phyloP scores from a whole-genome alignment of 2,888 invertebrate genomes.

The Xestia rhomboidea region DNA sequence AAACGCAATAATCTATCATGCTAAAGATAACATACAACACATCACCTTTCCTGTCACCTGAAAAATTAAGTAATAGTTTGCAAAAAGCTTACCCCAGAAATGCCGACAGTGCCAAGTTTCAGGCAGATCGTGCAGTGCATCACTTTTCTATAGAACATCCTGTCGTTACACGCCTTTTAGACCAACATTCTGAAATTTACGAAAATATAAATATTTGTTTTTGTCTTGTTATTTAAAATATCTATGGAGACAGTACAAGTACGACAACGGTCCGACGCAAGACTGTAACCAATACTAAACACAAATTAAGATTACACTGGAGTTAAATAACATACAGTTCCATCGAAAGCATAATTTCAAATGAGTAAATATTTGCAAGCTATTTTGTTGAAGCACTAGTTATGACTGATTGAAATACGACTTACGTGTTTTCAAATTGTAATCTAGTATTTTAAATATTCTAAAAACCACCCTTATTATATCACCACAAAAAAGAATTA shows the following conservation, averaged over 20 bases:
- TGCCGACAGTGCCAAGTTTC: conserved; percentile 77
- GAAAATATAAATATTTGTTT: conserved; percentile 30
- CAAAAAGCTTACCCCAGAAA: conserved; percentile 79
- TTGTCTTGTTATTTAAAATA: conserved; percentile 5
- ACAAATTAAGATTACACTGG: conserved; percentile 18
- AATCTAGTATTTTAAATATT: conserved; percentile 48
- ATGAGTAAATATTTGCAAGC: conserved; percentile 37
- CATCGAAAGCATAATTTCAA: conserved; percentile 28
- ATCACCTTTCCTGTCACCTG: conserved; percentile 1
- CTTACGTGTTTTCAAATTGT: conserved; percentile 54
- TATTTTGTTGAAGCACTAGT: background rate
- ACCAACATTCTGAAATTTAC: conserved; percentile 83
- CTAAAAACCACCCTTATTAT: conserved; percentile 49
- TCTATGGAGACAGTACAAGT: background rate
- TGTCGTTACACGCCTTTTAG: conserved; percentile 66
- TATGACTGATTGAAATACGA: conserved; percentile 34
- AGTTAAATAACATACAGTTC: conserved; percentile 42
- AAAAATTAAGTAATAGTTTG: conserved; percentile 25
- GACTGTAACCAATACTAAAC: conserved; percentile 20
- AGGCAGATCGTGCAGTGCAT: conserved; percentile 84
- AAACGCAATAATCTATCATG: conserved; percentile 35
- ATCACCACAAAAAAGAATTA: conserved; percentile 53
- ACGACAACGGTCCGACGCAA: background rate
- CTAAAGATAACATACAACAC: conserved; percentile 26
- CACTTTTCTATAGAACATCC: conserved; percentile 86